Evolutionary conservation across 2,113 vertebrate species (phyloP).

Genomic region (Anas platyrhynchos): DNA sequence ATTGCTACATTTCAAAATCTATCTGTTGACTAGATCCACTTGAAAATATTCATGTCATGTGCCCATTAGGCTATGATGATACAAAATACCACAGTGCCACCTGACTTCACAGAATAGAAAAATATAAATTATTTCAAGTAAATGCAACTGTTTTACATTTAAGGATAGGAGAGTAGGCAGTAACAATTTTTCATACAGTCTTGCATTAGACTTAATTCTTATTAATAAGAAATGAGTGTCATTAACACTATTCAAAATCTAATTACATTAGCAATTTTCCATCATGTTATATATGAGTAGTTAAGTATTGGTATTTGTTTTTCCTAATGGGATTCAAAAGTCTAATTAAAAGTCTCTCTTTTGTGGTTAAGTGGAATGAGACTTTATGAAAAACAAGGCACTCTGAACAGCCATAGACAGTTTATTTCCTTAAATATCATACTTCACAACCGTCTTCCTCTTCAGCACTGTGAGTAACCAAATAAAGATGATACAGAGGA

Average conservation of each 20-base stretch:
- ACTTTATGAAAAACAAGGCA: constrained; percentile 60
- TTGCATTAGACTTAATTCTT: constrained; percentile 76
- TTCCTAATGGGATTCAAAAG: constrained; percentile 79
- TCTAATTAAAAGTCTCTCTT: constrained; percentile 80
- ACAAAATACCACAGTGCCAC: neutral
- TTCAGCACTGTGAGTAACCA: constrained; percentile 20
- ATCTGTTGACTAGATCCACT: neutral
- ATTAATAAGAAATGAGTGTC: constrained; percentile 79
- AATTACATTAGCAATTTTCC: constrained; percentile 80
- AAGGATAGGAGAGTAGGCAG: constrained; percentile 56
- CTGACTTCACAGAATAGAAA: neutral
- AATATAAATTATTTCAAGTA: constrained; percentile 50
- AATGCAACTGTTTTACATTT: constrained; percentile 39
- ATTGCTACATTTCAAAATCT: neutral
- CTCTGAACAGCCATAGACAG: constrained; percentile 60
- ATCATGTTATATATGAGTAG: constrained; percentile 76
- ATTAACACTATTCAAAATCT: constrained; percentile 81
- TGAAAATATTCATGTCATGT: neutral
- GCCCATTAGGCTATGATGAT: neutral
- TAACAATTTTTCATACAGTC: constrained; percentile 65
- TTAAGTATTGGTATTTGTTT: constrained; percentile 81
- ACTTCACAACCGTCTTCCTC: constrained; percentile 4
- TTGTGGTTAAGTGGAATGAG: constrained; percentile 70
- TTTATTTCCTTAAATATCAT: constrained; percentile 48
- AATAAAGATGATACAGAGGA: neutral